Conservation (phyloP, 2,113 vertebrate species). For the Platysternon megacephalum region DNA sequence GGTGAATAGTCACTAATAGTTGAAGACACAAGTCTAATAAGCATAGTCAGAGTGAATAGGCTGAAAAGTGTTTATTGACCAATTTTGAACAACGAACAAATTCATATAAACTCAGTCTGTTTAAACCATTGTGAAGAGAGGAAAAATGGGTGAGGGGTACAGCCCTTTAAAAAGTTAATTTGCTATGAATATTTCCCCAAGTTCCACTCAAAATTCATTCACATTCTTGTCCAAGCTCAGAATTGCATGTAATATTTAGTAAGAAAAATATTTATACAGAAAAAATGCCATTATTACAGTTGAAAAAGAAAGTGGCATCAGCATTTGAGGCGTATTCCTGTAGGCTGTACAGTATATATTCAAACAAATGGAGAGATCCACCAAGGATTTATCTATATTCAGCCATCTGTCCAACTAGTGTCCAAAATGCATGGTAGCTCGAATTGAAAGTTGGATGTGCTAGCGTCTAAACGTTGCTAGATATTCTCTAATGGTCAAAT, state of each 20-base stretch:
- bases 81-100: background rate
- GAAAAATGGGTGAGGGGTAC: too few relatives aligned
- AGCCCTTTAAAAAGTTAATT: too few relatives aligned
- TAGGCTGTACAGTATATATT: background rate
- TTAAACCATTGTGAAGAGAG: background rate
- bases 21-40: background rate
- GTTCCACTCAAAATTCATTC: background rate
- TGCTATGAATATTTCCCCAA: background rate
- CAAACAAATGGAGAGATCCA: background rate
- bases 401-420: background rate
- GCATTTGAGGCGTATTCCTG: background rate
- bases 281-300: background rate
- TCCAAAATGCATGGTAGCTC: background rate
- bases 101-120: background rate
- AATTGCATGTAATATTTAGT: background rate
- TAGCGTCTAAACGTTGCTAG: fast-evolving
- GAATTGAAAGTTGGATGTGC: background rate
- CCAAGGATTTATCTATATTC: background rate
- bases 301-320: background rate
- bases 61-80: background rate
- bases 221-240: background rate
- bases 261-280: background rate
- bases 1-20: background rate
- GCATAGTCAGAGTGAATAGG: background rate
- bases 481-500: background rate